Conservation (phyloP, 2,888 invertebrate genomes). For the Aradus depressus region DNA sequence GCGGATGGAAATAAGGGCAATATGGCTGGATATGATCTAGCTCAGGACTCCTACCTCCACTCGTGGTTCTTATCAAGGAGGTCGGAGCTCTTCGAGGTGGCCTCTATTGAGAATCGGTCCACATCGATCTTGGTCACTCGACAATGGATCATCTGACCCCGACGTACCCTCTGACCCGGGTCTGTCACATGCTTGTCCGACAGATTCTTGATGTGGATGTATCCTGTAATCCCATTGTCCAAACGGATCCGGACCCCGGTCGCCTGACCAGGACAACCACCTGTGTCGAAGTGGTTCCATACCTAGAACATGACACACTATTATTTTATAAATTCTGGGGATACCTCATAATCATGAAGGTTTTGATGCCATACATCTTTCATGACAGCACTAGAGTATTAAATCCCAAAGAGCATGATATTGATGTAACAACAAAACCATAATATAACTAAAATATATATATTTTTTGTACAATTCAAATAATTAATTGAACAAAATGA, state of each 20-base stretch:
- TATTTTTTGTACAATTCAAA: too few species aligned
- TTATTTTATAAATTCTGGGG: too few species aligned
- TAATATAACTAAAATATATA: too few species aligned
- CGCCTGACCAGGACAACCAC: slow-evolving; percentile 89
- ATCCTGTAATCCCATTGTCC: slow-evolving; percentile 87
- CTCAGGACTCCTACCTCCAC: slow-evolving; percentile 67
- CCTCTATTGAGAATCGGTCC: slow-evolving; percentile 84
- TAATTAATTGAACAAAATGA: too few species aligned
- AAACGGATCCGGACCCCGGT: slow-evolving; percentile 79
- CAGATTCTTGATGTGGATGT: slow-evolving; percentile 85
- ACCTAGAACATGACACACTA: slow-evolving; percentile 42
- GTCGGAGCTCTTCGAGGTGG: slow-evolving; percentile 88
- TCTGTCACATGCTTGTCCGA: slow-evolving; percentile 88
- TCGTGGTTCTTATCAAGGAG: slow-evolving; percentile 79
- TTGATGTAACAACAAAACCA: too few species aligned
- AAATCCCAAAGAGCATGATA: too few species aligned
- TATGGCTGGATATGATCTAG: neutral
- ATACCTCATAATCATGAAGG: too few species aligned
- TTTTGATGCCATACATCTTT: too few species aligned
- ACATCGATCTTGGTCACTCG: slow-evolving; percentile 92
- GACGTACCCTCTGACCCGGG: slow-evolving; percentile 81
- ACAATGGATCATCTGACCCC: slow-evolving; percentile 73
- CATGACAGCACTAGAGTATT: too few species aligned
- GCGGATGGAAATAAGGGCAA: neutral
- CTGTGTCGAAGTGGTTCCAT: slow-evolving; percentile 97